Conservation (phyloP, 2,113 vertebrate genomes). For the Chitala chitala region DNA sequence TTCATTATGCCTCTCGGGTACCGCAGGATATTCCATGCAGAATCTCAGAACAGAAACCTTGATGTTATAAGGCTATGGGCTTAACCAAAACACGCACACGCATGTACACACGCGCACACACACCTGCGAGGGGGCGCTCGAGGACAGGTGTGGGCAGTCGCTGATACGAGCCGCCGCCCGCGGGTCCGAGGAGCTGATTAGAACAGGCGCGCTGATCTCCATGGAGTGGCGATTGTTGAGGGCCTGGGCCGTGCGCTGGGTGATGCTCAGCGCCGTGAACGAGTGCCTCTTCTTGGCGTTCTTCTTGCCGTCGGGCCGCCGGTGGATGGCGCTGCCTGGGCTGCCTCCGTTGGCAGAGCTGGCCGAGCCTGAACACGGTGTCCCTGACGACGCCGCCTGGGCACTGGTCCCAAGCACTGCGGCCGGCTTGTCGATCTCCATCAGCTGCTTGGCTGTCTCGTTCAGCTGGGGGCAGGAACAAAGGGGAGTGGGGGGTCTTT, state of each 20-base stretch:
- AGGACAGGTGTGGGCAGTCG: constrained; percentile 71
- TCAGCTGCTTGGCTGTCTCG: constrained; percentile 91
- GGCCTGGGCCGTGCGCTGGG: constrained; percentile 81
- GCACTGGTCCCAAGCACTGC: constrained; percentile 62
- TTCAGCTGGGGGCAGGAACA: constrained; percentile 73
- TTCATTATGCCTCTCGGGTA: too few species aligned
- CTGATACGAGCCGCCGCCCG: constrained; percentile 83
- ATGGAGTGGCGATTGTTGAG: constrained; percentile 93
- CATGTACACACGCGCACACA: too few species aligned
- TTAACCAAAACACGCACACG: too few species aligned
- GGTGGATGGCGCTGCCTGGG: constrained; percentile 64
- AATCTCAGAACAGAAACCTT: too few species aligned
- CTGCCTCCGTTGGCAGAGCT: constrained; percentile 50
- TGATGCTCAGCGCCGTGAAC: constrained; percentile 89
- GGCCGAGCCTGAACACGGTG: constrained; percentile 57
- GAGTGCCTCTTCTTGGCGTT: constrained; percentile 96
- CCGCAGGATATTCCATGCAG: too few species aligned
- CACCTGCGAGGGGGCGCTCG: constrained; percentile 70
- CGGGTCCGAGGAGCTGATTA: constrained; percentile 95
- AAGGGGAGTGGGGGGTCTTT: too few species aligned
- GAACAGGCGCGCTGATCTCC: constrained; percentile 93
- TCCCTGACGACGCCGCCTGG: constrained; percentile 44
- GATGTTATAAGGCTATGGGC: too few species aligned
- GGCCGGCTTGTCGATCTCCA: constrained; percentile 87
- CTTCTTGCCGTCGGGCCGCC: constrained; percentile 84